Conservation (phyloP, 2,113 vertebrate species). For the Vimba vimba region DNA sequence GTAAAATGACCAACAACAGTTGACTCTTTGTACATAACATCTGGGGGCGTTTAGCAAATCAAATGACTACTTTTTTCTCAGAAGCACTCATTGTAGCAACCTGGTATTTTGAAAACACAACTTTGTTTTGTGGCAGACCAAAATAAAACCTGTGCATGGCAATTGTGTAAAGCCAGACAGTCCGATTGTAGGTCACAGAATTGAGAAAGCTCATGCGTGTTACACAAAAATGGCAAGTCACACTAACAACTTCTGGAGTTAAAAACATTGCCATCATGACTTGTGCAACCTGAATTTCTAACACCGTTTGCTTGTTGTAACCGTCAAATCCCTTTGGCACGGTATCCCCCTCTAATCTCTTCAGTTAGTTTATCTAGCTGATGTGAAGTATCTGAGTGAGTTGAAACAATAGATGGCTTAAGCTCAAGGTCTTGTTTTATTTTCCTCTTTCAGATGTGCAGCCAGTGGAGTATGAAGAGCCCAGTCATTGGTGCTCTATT, state of each 20-base stretch:
- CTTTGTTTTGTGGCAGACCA: neutral
- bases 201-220: neutral
- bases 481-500: slow-evolving; percentile 98
- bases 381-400: neutral
- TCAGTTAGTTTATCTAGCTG: slow-evolving; percentile 3
- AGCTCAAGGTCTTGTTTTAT: slow-evolving; percentile 34
- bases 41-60: neutral
- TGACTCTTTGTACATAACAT: neutral
- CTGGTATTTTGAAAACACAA: neutral
- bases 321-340: neutral
- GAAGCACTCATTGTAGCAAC: neutral
- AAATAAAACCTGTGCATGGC: neutral
- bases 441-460: slow-evolving; percentile 83
- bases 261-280: neutral
- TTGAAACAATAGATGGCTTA: neutral
- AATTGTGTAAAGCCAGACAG: neutral
- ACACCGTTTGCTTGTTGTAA: neutral
- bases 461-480: slow-evolving; percentile 94
- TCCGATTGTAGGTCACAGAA: neutral
- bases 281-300: neutral
- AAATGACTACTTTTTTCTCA: neutral
- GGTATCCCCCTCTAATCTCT: neutral
- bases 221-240: neutral
- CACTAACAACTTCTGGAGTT: neutral
- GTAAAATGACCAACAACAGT: neutral